Conservation (phyloP, 1,140 invertebrate species). For the Lordiphosa clarofinis region DNA sequence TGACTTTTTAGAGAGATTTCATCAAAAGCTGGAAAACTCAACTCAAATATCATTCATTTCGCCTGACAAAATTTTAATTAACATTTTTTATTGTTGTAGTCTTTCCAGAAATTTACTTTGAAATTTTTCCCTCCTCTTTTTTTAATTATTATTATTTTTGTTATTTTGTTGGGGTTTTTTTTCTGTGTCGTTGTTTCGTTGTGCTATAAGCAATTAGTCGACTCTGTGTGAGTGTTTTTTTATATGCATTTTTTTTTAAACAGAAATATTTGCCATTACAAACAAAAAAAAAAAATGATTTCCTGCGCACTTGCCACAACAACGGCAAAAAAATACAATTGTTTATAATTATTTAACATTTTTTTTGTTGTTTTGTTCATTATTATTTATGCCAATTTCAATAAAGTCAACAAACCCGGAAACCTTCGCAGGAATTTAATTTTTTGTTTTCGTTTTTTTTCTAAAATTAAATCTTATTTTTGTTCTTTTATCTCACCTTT, state of each 20-base stretch:
- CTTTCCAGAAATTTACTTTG: neutral
- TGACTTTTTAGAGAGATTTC: too few relatives aligned
- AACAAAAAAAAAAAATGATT: constrained; percentile 20
- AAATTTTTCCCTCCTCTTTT: constrained; percentile 15
- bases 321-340: constrained; percentile 25
- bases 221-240: neutral
- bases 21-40: too few relatives aligned
- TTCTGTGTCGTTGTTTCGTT: neutral
- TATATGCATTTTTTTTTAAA: neutral
- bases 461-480: constrained; percentile 41
- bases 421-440: constrained; percentile 46
- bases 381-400: constrained; percentile 56
- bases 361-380: constrained; percentile 30
- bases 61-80: constrained; percentile 6
- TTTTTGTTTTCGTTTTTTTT: neutral
- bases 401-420: constrained; percentile 75
- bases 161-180: too few relatives aligned
- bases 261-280: constrained; percentile 3
- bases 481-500: constrained; percentile 15
- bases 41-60: too few relatives aligned
- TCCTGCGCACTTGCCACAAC: constrained; percentile 27
- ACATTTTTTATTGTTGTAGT: constrained; percentile 17
- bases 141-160: constrained; percentile 14
- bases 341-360: constrained; percentile 32
- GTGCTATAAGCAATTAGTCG: constrained; percentile 13